Evolutionary conservation across 1,140 invertebrate genomes (phyloP).

Genomic region (Contarinia nasturtii): DNA sequence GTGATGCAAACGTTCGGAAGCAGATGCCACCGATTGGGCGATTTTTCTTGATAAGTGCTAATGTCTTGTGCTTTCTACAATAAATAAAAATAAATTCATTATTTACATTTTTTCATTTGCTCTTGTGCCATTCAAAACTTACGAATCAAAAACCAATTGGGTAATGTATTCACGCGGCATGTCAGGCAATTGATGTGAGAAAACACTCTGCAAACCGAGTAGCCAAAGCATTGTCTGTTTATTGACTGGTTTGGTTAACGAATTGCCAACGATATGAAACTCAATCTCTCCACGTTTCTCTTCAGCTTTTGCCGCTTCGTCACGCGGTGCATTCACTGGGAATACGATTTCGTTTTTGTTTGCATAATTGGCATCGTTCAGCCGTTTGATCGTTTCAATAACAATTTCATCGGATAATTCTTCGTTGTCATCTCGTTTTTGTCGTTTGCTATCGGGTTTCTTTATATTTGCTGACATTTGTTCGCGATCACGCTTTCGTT

Average conservation of each 20-base stretch:
- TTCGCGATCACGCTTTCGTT: slow-evolving; percentile 17
- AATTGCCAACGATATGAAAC: slow-evolving; percentile 88
- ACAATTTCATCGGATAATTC: slow-evolving; percentile 18
- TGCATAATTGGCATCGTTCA: slow-evolving; percentile 15
- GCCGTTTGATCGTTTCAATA: slow-evolving; percentile 18
- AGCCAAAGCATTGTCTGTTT: slow-evolving; percentile 87
- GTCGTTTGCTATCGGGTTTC: slow-evolving; percentile 10
- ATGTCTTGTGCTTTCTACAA: slow-evolving; percentile 80
- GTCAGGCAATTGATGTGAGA: slow-evolving; percentile 84
- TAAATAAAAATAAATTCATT: too few relatives aligned
- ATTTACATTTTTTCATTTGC: too few relatives aligned
- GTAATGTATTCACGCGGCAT: slow-evolving; percentile 99
- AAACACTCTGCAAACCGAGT: slow-evolving; percentile 78
- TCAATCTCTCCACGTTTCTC: slow-evolving; percentile 78
- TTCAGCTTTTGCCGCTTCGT: slow-evolving; percentile 78
- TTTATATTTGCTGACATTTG: neutral
- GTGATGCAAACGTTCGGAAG: slow-evolving; percentile 83
- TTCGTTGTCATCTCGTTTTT: slow-evolving; percentile 17
- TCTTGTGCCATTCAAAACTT: slow-evolving; percentile 28
- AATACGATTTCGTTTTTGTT: slow-evolving; percentile 28
- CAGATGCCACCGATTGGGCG: slow-evolving; percentile 95
- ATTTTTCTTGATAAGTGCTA: slow-evolving; percentile 79
- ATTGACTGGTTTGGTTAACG: slow-evolving; percentile 64
- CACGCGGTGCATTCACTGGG: slow-evolving; percentile 66
- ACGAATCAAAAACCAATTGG: slow-evolving; percentile 91